These are phyloP conservation scores for Phenacoccus solenopsis DNA, from an alignment of 1,140 invertebrate species.

Conservation along the genomic window DNA sequence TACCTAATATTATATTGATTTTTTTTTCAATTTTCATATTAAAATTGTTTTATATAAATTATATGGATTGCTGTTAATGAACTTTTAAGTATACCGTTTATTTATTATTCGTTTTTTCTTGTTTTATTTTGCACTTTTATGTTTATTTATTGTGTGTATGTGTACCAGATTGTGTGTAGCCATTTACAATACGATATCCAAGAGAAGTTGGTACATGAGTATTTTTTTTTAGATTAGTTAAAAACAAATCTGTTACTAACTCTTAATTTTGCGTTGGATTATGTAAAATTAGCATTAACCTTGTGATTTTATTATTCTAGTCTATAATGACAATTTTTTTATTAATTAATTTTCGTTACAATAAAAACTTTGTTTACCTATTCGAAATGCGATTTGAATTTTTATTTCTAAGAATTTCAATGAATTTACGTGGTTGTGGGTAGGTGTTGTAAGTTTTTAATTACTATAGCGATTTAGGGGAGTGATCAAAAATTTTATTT, in stretches of 20 bases:
- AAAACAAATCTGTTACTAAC: not conserved
- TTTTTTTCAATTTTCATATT: not conserved
- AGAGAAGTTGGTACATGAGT: not conserved
- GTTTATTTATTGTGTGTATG: not conserved
- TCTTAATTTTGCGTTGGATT: not conserved
- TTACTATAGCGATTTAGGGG: too few species aligned
- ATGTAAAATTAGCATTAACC: constrained; percentile 5
- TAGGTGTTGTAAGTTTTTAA: too few species aligned
- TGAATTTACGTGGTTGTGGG: too few species aligned
- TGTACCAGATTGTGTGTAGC: not conserved
- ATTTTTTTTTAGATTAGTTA: not conserved
- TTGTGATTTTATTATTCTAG: constrained; percentile 16
- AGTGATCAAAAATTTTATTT: too few species aligned
- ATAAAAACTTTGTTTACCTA: constrained; percentile 5
- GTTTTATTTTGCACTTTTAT: not conserved
- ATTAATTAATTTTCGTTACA: constrained; percentile 13
- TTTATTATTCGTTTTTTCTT: not conserved
- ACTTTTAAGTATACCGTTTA: not conserved
- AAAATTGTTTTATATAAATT: not conserved
- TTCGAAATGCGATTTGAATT: too few species aligned
- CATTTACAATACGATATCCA: not conserved
- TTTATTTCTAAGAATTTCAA: too few species aligned
- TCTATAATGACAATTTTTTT: constrained; percentile 8
- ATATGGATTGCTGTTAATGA: not conserved
- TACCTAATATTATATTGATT: too few species aligned